phyloP scores from a whole-genome alignment of 2,888 invertebrate genomes.

The Aphidius colemani region DNA sequence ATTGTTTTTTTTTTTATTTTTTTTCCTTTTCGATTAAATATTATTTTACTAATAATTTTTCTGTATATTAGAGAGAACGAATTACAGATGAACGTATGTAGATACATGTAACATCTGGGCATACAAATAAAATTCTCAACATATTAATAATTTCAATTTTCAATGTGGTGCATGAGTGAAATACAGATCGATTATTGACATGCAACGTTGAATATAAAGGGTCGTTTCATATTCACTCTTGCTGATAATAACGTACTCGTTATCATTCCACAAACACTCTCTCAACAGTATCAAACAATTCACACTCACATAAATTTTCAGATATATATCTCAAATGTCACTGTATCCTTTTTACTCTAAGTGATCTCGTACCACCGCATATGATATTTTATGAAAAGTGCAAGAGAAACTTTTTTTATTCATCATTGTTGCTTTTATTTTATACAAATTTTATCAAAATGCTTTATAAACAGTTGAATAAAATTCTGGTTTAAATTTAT shows the following conservation, averaged over 20 bases:
- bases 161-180: neutral
- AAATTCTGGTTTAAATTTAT: no score
- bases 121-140: no score
- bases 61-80: no score
- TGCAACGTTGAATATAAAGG: constrained; percentile 47
- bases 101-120: no score
- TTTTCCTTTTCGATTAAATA: no score
- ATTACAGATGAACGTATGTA: no score
- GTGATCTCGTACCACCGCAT: constrained; percentile 60
- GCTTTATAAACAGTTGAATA: no score
- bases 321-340: neutral
- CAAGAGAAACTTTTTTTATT: constrained; percentile 37
- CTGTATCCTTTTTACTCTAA: constrained; percentile 40
- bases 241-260: constrained; percentile 48
- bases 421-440: no score
- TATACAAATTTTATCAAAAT: no score
- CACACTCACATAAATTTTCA: constrained; percentile 9
- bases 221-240: constrained; percentile 38
- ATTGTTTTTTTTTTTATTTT: no score
- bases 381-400: constrained; percentile 60
- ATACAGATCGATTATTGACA: constrained; percentile 50
- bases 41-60: no score
- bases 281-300: constrained; percentile 10
- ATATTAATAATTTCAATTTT: neutral
- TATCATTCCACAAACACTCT: constrained; percentile 25